phyloP scores from a whole-genome alignment of 2,888 invertebrate species.

The Sepiola atlantica region DNA sequence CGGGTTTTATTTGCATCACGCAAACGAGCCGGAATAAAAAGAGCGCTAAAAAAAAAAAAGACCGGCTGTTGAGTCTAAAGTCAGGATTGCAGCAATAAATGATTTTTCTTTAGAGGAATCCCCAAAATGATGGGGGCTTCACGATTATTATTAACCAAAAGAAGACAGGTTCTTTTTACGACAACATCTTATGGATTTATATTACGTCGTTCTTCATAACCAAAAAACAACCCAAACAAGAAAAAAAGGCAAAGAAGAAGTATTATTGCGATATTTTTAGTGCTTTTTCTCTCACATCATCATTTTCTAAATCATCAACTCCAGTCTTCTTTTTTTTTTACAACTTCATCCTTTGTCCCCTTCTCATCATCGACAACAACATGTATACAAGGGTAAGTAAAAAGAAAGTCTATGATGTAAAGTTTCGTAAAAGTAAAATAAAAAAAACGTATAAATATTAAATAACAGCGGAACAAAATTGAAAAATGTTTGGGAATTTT shows the following conservation, averaged over 20 bases:
- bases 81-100: no score
- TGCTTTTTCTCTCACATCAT: not conserved
- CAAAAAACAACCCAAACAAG: no score
- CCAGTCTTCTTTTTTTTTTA: not conserved
- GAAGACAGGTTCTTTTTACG: not conserved
- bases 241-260: no score
- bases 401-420: not conserved
- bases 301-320: not conserved
- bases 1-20: no score
- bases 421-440: not conserved
- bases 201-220: no score
- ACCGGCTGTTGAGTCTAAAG: no score
- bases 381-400: not conserved
- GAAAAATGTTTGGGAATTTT: no score
- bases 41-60: no score
- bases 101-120: no score
- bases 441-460: not conserved
- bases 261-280: not conserved
- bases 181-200: no score
- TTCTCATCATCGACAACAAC: not conserved
- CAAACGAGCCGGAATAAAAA: no score
- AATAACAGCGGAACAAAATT: no score
- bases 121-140: not conserved
- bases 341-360: not conserved
- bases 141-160: not conserved